Evolutionary conservation across 1,140 invertebrate species (phyloP).

Genomic region (Andricus grossulariae): DNA sequence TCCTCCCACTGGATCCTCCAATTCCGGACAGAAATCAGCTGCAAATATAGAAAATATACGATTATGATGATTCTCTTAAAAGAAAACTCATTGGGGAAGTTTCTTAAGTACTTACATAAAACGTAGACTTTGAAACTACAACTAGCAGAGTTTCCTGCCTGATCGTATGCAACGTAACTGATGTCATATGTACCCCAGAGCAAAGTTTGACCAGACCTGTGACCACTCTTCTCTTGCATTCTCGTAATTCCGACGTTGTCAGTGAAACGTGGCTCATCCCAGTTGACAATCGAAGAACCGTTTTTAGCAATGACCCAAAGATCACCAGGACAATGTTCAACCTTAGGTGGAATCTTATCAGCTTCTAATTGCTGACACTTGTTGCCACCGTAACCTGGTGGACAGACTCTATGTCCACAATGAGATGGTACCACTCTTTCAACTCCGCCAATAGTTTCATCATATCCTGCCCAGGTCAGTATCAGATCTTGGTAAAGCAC

Average conservation of each 20-base stretch:
- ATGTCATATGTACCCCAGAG: constrained; percentile 95
- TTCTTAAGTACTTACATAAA: constrained; percentile 81
- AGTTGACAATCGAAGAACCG: constrained; percentile 92
- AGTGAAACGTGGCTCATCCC: constrained; percentile 94
- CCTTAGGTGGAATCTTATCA: constrained; percentile 89
- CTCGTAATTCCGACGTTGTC: constrained; percentile 90
- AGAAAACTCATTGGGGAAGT: too few species aligned
- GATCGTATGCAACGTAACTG: constrained; percentile 94
- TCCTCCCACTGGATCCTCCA: constrained; percentile 92
- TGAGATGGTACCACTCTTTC: constrained; percentile 93
- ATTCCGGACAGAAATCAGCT: constrained; percentile 93
- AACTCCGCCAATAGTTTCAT: constrained; percentile 91
- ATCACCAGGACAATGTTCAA: constrained; percentile 94
- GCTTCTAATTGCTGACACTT: constrained; percentile 90
- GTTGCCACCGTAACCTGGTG: constrained; percentile 87
- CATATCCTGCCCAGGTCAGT: constrained; percentile 95
- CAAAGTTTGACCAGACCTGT: constrained; percentile 92
- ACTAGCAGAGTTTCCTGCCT: constrained; percentile 91
- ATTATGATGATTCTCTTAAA: too few species aligned
- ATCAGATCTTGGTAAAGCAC: constrained; percentile 91
- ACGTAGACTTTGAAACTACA: constrained; percentile 97
- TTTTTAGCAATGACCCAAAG: constrained; percentile 95
- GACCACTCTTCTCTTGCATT: constrained; percentile 90
- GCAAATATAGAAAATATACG: too few species aligned
- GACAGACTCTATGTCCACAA: constrained; percentile 91